Base-by-base conservation (phyloP, 2,797 vertebrate species). In the Sparidentex hasta region DNA sequence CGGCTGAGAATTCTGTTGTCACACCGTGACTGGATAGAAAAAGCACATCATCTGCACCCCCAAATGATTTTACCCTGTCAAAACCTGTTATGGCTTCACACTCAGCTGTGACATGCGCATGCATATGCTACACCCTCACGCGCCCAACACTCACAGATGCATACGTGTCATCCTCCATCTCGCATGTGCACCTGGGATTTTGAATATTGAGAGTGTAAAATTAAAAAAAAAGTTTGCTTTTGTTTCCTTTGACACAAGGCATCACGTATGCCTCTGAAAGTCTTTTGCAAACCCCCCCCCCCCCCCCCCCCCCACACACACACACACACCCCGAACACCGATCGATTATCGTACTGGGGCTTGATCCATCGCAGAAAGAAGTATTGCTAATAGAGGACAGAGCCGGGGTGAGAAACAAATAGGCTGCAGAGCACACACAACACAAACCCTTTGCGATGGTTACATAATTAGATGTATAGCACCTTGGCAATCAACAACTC, bases 401-500 rank as follows among this genome's bases (percentile, higher is more conserved):
- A 12, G 74, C 48, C 20, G 41, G 20, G 43, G 59, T 59, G 64
- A 85, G 65, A 81, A 84, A 82, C 62, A 81, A 82, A 86, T 52
- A 63, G 46, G 71, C 65, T 80, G 81, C 71, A 65, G 29, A 51
- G 65, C 63, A 18, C 73, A 59, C 73, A 59, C 75, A 59, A 57
- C 74, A 80, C 55, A 69, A 25, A 73, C 75, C 73, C 77, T 80
- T 78, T 33, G 82, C 66, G 73, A 88, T 80, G 76, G 87, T 93
- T 92, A 91, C 89, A 90, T 91, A 92, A 94, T 93, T 94, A 91
- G 86, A 93, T 61, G 76, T 92, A 87, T 87, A 85, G 89, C 88
- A 90, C 86, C 90, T 91, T 89, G 89, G 92, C 92, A 93, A 95
- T 94, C 93, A 95, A 93, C 93, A 94, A 90, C 90, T 85, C 86